Evolutionary conservation across 2,888 invertebrate genomes (phyloP).

Genomic region (Cerastis rubricosa): DNA sequence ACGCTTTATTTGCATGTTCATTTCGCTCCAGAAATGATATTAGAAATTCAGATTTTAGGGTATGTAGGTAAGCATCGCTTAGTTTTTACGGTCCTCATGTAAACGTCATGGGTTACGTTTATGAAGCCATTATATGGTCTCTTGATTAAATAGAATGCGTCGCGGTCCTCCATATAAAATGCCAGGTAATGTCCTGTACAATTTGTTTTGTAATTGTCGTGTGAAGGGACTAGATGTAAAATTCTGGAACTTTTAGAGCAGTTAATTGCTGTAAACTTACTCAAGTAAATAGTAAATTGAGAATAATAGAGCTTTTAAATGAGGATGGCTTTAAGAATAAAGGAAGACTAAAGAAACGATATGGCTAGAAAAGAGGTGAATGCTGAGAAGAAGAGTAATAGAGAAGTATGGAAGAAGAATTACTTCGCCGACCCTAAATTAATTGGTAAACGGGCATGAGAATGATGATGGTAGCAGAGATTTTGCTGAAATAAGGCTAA

Average conservation of each 20-base stretch:
- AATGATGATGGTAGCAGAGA: background rate
- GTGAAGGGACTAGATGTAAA: conserved; percentile 29
- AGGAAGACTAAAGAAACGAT: background rate
- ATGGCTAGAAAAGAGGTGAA: background rate
- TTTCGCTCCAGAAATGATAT: conserved; percentile 83
- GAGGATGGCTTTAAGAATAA: background rate
- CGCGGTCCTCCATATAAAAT: conserved; percentile 41
- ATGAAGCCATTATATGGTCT: conserved; percentile 69
- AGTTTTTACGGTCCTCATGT: conserved; percentile 81
- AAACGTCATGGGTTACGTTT: conserved; percentile 69
- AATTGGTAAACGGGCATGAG: background rate
- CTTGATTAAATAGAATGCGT: conserved; percentile 69
- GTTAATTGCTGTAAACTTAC: background rate
- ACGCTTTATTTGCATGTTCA: conserved; percentile 86
- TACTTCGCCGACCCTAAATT: background rate
- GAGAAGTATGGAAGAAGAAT: background rate
- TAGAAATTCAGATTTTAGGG: conserved; percentile 88
- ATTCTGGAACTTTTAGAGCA: background rate
- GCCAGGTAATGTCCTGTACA: conserved; percentile 36
- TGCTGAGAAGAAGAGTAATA: background rate
- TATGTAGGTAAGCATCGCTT: conserved; percentile 77
- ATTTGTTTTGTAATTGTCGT: conserved; percentile 46
- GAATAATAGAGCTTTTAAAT: background rate
- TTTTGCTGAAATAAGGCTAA: background rate
- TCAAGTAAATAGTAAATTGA: background rate